phyloP scores from a whole-genome alignment of 1,140 invertebrate species.

The Ruditapes philippinarum region DNA sequence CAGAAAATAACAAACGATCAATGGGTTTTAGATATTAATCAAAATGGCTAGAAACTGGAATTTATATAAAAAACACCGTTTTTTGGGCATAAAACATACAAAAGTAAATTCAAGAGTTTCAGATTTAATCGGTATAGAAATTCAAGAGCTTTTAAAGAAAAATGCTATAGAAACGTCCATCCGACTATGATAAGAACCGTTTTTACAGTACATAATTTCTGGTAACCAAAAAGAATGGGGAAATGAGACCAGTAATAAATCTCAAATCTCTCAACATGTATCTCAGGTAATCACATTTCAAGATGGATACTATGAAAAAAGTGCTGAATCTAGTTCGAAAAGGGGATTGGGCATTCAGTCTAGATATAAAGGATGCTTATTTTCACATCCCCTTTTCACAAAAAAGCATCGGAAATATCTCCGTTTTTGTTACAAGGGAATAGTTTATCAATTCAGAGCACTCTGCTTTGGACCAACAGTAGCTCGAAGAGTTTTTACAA shows the following conservation, averaged over 20 bases:
- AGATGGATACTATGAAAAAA: slow-evolving; percentile 55
- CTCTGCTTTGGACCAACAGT: slow-evolving; percentile 44
- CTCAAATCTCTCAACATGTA: slow-evolving; percentile 59
- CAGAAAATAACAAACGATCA: slow-evolving; percentile 47
- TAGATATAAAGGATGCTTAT: slow-evolving; percentile 46
- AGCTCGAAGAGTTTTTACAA: slow-evolving; percentile 34
- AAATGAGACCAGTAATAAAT: slow-evolving; percentile 57
- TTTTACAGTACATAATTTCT: slow-evolving; percentile 56
- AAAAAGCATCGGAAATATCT: slow-evolving; percentile 32
- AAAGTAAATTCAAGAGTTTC: background rate
- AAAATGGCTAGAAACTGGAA: slow-evolving; percentile 24
- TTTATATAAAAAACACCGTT: background rate
- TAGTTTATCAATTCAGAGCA: slow-evolving; percentile 12
- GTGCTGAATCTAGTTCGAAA: slow-evolving; percentile 34
- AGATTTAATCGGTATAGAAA: background rate
- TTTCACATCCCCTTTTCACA: slow-evolving; percentile 42
- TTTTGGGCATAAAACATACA: slow-evolving; percentile 55
- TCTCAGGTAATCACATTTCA: slow-evolving; percentile 51
- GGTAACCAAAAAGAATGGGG: slow-evolving; percentile 44
- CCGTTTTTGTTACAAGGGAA: background rate
- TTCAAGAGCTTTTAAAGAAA: slow-evolving; percentile 37
- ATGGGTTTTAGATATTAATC: slow-evolving; percentile 22
- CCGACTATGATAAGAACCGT: background rate
- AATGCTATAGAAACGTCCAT: slow-evolving; percentile 39
- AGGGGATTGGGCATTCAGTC: slow-evolving; percentile 18